Evolutionary conservation across 1,140 invertebrate genomes (phyloP).

Genomic region (Ostrea edulis): DNA sequence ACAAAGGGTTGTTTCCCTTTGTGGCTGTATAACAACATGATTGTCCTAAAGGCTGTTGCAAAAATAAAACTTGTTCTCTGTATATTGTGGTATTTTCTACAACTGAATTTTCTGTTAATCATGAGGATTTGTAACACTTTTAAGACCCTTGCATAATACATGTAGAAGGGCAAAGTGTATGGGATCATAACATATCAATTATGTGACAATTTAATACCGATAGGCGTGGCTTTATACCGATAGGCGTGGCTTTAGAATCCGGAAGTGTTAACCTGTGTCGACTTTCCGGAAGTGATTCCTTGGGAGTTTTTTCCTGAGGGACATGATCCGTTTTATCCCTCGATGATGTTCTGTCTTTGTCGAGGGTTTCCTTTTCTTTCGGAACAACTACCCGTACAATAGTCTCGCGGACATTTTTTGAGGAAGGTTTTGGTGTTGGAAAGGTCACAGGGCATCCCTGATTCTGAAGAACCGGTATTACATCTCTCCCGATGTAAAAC

Average conservation of each 20-base stretch:
- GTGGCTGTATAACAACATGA: too few relatives aligned
- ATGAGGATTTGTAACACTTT: too few relatives aligned
- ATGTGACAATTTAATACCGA: background rate
- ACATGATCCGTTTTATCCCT: background rate
- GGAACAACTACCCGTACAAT: background rate
- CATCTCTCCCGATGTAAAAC: conserved; percentile 12
- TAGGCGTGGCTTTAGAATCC: background rate
- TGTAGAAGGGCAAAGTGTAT: too few relatives aligned
- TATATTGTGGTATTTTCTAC: too few relatives aligned
- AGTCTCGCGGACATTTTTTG: background rate
- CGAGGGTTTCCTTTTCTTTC: background rate
- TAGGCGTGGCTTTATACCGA: background rate
- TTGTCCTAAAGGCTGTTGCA: too few relatives aligned
- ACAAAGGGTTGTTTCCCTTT: too few relatives aligned
- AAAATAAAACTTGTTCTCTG: too few relatives aligned
- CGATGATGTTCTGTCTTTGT: background rate
- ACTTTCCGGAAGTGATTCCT: conserved; percentile 32
- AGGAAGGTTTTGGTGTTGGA: background rate
- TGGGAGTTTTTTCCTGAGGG: background rate
- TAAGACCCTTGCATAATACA: too few relatives aligned
- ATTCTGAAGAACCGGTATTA: background rate
- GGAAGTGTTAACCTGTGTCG: conserved; percentile 41
- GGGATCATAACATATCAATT: background rate
- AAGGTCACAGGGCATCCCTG: conserved; percentile 2
- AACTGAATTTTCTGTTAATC: too few relatives aligned